Percentiles rank a stretch among this genome's conserved stretches.
phyloP scores from a whole-genome alignment of 2,113 vertebrate species.

The Petrocephalus zakoni region DNA sequence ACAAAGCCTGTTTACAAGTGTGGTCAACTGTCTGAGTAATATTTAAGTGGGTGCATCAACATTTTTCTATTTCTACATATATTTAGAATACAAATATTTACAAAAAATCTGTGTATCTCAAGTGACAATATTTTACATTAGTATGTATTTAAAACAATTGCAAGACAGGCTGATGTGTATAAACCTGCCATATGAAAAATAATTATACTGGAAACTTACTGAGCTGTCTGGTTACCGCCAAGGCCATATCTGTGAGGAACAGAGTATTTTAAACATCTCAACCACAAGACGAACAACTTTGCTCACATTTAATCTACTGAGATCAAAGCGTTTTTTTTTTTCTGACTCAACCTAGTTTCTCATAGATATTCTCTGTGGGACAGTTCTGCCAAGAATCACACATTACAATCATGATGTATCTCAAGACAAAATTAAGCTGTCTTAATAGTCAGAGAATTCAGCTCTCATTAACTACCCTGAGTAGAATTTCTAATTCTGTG shows the following conservation, averaged over 20 bases:
- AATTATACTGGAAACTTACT: not conserved
- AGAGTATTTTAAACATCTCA: conserved; percentile 27
- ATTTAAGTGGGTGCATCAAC: not conserved
- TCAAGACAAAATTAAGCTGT: conserved; percentile 18
- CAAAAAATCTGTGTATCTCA: not conserved
- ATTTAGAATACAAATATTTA: not conserved
- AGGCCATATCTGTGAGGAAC: conserved; percentile 6
- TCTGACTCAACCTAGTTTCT: conserved; percentile 16
- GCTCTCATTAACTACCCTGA: not conserved
- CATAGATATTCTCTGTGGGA: conserved; percentile 14
- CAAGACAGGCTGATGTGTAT: not conserved
- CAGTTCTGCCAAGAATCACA: not conserved
- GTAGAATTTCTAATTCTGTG: not conserved
- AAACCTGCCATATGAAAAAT: not conserved
- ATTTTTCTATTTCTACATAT: not conserved
- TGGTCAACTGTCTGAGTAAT: not conserved
- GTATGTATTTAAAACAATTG: not conserved
- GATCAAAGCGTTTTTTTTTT: conserved; percentile 25
- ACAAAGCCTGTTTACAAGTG: not conserved
- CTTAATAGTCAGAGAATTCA: not conserved
- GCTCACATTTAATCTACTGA: conserved; percentile 17
- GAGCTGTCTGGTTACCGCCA: conserved; percentile 1
- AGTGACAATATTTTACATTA: not conserved
- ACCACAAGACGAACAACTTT: conserved; percentile 16
- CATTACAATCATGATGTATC: conserved; percentile 11